These are phyloP conservation scores for Tupiocoris notatus DNA, from an alignment of 2,888 invertebrate species.

Conservation along the genomic window DNA sequence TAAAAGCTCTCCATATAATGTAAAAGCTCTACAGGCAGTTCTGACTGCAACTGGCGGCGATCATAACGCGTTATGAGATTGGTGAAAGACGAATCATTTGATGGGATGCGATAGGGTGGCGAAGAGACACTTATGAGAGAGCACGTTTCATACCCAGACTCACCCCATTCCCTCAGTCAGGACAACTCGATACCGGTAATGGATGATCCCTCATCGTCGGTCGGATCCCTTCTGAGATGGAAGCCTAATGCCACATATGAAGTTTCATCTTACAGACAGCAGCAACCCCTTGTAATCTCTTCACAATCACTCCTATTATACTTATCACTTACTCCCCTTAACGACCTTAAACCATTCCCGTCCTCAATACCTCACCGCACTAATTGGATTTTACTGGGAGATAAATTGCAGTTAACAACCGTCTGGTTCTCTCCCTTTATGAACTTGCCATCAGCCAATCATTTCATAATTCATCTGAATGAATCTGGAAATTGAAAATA, in stretches of 20 bases:
- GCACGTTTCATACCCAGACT: constrained; percentile 14
- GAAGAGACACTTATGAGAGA: constrained; percentile 39
- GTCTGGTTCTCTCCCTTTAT: constrained; percentile 12
- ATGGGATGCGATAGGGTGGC: constrained; percentile 33
- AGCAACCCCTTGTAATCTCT: constrained; percentile 32
- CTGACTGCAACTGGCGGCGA: background rate
- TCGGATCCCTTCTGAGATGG: constrained; percentile 30
- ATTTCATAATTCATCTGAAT: background rate
- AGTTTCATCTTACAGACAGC: constrained; percentile 26
- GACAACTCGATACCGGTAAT: constrained; percentile 39
- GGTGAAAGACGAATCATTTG: constrained; percentile 33
- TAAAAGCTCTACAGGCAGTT: too few relatives aligned
- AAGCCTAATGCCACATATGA: constrained; percentile 38
- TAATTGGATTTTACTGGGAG: constrained; percentile 35
- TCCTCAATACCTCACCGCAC: constrained; percentile 32
- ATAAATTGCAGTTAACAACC: constrained; percentile 34
- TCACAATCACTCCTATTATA: constrained; percentile 40
- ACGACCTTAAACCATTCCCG: constrained; percentile 33
- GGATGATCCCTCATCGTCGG: constrained; percentile 36
- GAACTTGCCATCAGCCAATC: background rate
- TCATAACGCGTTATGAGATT: constrained; percentile 21
- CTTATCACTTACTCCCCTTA: constrained; percentile 39
- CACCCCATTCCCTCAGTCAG: constrained; percentile 2
- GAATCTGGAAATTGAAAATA: background rate
- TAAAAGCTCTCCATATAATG: too few relatives aligned